Evolutionary conservation across 2,888 invertebrate genomes (phyloP), one percentile per base, ranked within the genome.

Genomic region (Perizoma affinitatum): DNA sequence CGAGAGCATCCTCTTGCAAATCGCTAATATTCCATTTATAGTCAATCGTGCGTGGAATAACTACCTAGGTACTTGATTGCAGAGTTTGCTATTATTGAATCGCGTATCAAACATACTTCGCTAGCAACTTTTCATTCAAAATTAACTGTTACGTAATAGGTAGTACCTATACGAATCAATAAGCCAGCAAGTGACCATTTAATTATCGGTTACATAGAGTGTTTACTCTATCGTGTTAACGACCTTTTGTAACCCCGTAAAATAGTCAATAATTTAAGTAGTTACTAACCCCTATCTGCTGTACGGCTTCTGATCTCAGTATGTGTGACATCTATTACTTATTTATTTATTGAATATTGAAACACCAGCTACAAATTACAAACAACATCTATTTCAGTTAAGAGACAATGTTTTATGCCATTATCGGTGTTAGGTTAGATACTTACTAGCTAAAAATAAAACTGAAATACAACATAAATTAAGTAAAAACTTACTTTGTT

Each of bases 21-120:
- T 59, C 8, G 45, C 43, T 48, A 51, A 54, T 61, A 53, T 47
- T 51, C 58, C 50, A 62, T 62, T 61, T 61, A 61, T 42, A 57
- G 56, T 52, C 52, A 61, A 47, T 51, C 44, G 53, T 45, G 42
- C 33, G 33, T 47, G 42, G 10, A 35, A 35, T 35, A 22, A 10
- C 38, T 38, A 38, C n/a, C n/a, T n/a, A n/a, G n/a, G n/a, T n/a
- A n/a, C 38, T 4, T 6, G 40, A 47, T 56, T 61, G 47, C 52
- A 53, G 42, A 38, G 43, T 48, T 11, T 5, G 42, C 35, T 36
- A 43, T 42, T 42, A 41, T 42, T 7, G 34, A n/a, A 33, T 33
- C 10, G 40, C 35, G 11, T 57, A 42, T 22, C 3, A 7, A 52
- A 52, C 36, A 44, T 38, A 11, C 50, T 42, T 41, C 5, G 34